Conservation (phyloP, 2,797 vertebrate species). For the Coregonus suidteri region DNA sequence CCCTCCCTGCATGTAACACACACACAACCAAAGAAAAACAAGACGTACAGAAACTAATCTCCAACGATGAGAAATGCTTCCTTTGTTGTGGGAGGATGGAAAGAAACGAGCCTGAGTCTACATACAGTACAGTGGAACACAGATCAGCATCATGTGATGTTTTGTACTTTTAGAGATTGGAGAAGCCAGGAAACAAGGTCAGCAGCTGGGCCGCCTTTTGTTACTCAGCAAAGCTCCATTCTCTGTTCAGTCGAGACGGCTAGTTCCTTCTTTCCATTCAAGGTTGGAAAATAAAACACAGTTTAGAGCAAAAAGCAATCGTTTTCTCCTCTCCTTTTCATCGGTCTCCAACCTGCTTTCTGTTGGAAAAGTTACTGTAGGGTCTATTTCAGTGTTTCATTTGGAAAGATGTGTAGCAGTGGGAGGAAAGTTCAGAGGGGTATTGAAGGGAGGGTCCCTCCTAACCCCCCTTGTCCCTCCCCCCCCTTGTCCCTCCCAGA, state of each 20-base stretch:
- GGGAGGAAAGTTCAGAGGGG: too few relatives aligned
- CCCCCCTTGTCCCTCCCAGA: too few relatives aligned
- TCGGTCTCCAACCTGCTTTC: neutral
- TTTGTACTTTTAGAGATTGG: conserved; percentile 9
- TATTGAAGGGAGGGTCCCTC: too few relatives aligned
- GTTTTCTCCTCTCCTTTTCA: neutral
- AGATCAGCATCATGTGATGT: conserved; percentile 36
- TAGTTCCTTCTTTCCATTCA: neutral
- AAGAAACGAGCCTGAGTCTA: neutral
- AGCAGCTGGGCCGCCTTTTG: conserved; percentile 17
- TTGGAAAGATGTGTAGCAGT: too few relatives aligned
- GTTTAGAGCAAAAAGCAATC: neutral
- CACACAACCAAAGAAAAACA: conserved; percentile 4
- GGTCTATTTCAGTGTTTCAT: neutral
- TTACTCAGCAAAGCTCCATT: conserved; percentile 29
- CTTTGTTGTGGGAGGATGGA: conserved; percentile 13
- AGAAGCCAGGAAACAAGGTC: conserved; percentile 29
- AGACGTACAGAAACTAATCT: neutral
- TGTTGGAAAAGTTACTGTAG: neutral
- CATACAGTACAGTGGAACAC: neutral
- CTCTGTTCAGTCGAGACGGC: neutral
- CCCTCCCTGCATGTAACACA: neutral
- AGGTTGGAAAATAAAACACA: neutral
- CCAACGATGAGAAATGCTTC: conserved; percentile 12
- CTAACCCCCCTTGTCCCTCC: too few relatives aligned